Percentiles rank a stretch among this genome's conserved stretches.
phyloP scores from a whole-genome alignment of 1,140 invertebrate genomes.

The Cardiocondyla obscurior region DNA sequence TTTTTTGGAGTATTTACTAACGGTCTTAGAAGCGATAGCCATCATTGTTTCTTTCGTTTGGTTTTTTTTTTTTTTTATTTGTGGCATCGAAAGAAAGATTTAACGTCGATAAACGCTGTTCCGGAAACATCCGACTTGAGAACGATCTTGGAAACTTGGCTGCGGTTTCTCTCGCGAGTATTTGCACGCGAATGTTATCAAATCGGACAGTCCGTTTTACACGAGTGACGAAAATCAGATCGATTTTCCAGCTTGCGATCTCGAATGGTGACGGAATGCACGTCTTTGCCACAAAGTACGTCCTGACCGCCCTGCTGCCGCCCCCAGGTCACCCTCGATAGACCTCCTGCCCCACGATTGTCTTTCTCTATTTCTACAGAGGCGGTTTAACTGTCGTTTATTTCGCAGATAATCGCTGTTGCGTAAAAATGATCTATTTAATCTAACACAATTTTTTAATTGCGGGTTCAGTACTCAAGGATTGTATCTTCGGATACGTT shows the following conservation, averaged over 20 bases:
- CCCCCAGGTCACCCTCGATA: slow-evolving; percentile 74
- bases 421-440: not conserved
- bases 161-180: not conserved
- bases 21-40: not conserved
- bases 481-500: not conserved
- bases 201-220: not conserved
- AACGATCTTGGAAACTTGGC: not conserved
- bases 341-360: slow-evolving; percentile 74
- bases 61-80: slow-evolving; percentile 14
- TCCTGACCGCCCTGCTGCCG: slow-evolving; percentile 80
- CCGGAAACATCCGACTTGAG: slow-evolving; percentile 6
- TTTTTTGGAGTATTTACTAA: not conserved
- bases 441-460: not conserved
- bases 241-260: slow-evolving; percentile 46
- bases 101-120: not conserved
- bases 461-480: slow-evolving; percentile 8
- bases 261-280: slow-evolving; percentile 50
- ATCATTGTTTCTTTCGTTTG: not conserved
- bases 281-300: slow-evolving; percentile 81
- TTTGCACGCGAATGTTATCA: not conserved
- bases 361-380: not conserved
- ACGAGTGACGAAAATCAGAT: not conserved
- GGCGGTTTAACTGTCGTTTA: not conserved
- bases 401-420: slow-evolving; percentile 15
- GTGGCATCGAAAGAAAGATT: slow-evolving; percentile 52